Evolutionary conservation across 92 coral and sea anemone genomes (phyloP), one percentile per base, ranked within the genome.

Genomic region (Phenganax stokvisi): DNA sequence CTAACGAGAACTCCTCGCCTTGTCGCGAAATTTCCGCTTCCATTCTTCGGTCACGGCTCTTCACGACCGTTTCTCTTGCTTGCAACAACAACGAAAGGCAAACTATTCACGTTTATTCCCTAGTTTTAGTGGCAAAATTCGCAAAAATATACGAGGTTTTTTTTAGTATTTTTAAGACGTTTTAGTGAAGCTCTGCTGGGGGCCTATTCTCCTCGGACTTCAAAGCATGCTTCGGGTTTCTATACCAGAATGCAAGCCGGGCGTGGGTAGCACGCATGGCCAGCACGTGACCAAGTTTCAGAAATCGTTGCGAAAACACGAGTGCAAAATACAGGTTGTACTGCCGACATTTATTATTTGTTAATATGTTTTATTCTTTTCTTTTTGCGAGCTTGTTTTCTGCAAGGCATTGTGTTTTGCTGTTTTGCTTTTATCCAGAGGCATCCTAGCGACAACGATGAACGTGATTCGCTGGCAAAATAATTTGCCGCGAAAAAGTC

Each of bases 181-280:
- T 73, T 64, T 65, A 61, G 74, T 2, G 29, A 8, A 60, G 27
- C 83, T 63, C 61, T 79, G 83, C 83, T 63, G 83, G 83, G 83
- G 83, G 83, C 28, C 58, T 63, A 63, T 79, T 17, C 47, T 79
- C 10, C 47, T 44, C 44, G 56, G n/a, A n/a, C n/a, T n/a, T n/a
- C n/a, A n/a, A 57, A 57, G 70, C 69, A 7, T 9, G 70, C 29
- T 20, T 64, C 70, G 73, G 73, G 73, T 28, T n/a, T 60, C 47
- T 62, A 79, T 63, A 79, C 83, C 83, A 63, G 83, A 37, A 53
- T 79, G 73, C 62, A 68, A 68, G 3, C 53, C 73, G 52, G 47
- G 70, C 12, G 47, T n/a, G 31, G 1, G 27, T 30, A 64, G 10
- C 70, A 17, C 10, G 47, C 47, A 37, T 37, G 47, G 47, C 47